Conservation (phyloP, 2,113 vertebrate species). For the Trachemys scripta region DNA sequence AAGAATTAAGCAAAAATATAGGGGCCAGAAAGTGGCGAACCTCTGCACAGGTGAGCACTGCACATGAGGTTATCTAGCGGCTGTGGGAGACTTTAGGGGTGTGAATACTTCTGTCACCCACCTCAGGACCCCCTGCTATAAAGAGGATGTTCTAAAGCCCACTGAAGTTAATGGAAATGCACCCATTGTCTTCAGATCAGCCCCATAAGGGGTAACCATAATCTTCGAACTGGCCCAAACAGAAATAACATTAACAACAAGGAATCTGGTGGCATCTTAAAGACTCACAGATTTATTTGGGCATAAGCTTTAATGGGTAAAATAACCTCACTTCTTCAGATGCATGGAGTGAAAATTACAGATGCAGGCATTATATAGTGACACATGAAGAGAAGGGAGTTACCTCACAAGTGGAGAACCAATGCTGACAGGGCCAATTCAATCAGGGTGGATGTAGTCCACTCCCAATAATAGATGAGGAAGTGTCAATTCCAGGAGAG, state of each 20-base stretch:
- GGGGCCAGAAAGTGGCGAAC: not conserved
- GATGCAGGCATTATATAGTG: too few relatives aligned
- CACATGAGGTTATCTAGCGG: not conserved
- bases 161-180: not conserved
- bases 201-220: not conserved
- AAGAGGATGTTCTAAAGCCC: not conserved
- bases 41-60: rapidly evolving
- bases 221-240: not conserved
- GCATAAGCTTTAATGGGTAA: too few relatives aligned
- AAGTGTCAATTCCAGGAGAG: too few relatives aligned
- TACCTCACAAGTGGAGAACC: too few relatives aligned
- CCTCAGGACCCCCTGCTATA: not conserved
- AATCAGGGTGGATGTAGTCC: too few relatives aligned
- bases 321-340: too few relatives aligned
- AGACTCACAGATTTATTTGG: too few relatives aligned
- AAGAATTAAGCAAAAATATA: not conserved
- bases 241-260: not conserved
- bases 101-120: not conserved
- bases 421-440: too few relatives aligned
- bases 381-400: too few relatives aligned
- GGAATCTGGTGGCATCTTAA: too few relatives aligned
- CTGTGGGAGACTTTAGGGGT: not conserved
- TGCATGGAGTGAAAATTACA: too few relatives aligned
- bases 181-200: not conserved
- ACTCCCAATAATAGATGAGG: too few relatives aligned